A percentile compares a stretch with the other conserved stretches of the same genome.
phyloP scores from a whole-genome alignment of 64 coral and sea anemone species.

The Trachythela sp. region DNA sequence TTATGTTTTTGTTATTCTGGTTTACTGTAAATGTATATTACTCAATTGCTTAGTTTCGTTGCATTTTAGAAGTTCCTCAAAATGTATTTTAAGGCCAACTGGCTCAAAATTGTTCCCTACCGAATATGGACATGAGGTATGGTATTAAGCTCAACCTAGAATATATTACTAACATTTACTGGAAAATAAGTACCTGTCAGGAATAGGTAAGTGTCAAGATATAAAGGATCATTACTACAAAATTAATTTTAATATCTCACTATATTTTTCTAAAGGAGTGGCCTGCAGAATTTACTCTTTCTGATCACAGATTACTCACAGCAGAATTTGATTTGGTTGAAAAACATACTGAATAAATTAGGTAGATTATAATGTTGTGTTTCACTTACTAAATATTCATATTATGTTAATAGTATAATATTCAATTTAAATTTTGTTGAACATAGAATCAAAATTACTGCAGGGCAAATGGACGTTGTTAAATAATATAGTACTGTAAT shows the following conservation, averaged over 20 bases:
- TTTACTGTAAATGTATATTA: too few relatives aligned
- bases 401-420: background rate
- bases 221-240: background rate
- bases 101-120: conserved; percentile 63
- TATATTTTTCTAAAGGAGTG: conserved; percentile 53
- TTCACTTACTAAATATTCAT: background rate
- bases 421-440: too few relatives aligned
- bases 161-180: background rate
- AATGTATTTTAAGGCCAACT: conserved; percentile 47
- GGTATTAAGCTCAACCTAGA: background rate
- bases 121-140: conserved; percentile 76
- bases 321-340: conserved; percentile 88
- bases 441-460: too few relatives aligned
- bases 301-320: conserved; percentile 81
- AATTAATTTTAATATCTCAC: background rate
- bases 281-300: conserved; percentile 78
- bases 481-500: too few relatives aligned
- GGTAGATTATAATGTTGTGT: background rate
- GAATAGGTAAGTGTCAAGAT: too few relatives aligned
- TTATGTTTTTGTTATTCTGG: too few relatives aligned
- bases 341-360: background rate
- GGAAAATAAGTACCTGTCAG: background rate
- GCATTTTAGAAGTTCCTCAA: conserved; percentile 59
- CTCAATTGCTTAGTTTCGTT: too few relatives aligned
- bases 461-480: too few relatives aligned